These are phyloP conservation scores for Polypterus bichir DNA, from an alignment of 2,113 vertebrate species.

Conservation along the genomic window DNA sequence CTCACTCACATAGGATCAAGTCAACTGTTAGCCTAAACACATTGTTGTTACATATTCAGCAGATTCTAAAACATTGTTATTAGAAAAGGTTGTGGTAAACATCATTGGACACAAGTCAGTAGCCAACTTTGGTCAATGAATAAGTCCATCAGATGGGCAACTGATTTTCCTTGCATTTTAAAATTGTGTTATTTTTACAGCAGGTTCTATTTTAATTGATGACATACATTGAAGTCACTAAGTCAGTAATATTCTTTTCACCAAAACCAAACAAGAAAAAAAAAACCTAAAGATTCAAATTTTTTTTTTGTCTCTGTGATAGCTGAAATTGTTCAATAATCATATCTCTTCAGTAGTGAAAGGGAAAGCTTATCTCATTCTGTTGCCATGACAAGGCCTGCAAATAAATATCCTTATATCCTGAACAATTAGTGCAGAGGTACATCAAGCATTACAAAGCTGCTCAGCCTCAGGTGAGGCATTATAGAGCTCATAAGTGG, in stretches of 20 bases:
- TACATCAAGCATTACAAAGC: neutral
- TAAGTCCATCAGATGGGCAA: too few relatives aligned
- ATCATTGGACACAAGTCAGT: too few relatives aligned
- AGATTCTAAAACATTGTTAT: too few relatives aligned
- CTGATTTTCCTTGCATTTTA: too few relatives aligned
- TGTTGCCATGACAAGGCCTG: constrained; percentile 1
- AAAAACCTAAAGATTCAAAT: neutral
- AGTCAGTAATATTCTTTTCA: neutral
- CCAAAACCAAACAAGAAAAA: neutral
- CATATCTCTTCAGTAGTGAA: neutral
- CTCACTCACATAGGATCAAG: too few relatives aligned
- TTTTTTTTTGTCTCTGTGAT: neutral
- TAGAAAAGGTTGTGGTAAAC: too few relatives aligned
- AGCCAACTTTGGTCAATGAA: too few relatives aligned
- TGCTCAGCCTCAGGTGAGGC: neutral
- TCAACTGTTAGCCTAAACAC: too few relatives aligned
- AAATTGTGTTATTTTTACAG: neutral
- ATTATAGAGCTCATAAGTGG: neutral
- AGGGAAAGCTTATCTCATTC: neutral
- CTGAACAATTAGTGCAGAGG: neutral
- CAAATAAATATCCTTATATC: neutral
- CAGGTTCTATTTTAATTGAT: neutral
- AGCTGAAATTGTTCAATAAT: neutral
- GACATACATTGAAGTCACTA: neutral
- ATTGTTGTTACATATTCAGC: too few relatives aligned